Base-by-base conservation (phyloP, 2,797 vertebrate genomes). In the Phoxinus dragarum region DNA sequence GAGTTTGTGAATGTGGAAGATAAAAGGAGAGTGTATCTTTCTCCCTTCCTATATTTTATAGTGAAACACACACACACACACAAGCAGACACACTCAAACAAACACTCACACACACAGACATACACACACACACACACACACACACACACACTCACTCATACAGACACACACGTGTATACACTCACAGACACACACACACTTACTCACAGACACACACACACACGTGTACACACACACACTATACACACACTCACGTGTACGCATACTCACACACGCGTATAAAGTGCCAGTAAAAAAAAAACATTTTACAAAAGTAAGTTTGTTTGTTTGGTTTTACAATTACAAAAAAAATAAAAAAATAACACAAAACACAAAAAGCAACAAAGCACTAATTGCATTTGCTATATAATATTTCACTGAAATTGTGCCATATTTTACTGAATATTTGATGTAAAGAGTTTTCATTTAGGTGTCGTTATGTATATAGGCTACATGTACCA, bases 1-100 rank as follows among this genome's bases (percentile, higher is more conserved):
- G 56, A 83, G 71, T 44, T 75, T 75, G 56, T 52, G 72, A 47
- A 82, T 27, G 44, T 64, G 14, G 59, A 69, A 42, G 47, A 84
- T 84, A 67, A 77, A 40, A 52, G 47, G 36, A 54, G 21, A 67
- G 42, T 34, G 17, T 54, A 67, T 68, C 10, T 6, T 16, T 67
- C 34, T 54, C 5, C 16, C 16, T 44, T 27, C 38, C 34, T 49
- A 2, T 31, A 27, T 38, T 2, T 44, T 49, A 73, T 47, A 49
- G 71, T 49, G 52, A 36, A 36, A 14, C 47, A 36, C 61, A 17
- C 27, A 34, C 59, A 27, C 23, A 59, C 23, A 59, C 59, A 61
- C 56, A 61, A 10, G 27, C 54, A 23, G 21, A 54, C 52, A 52
- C 49, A 52, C 10, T 9, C 47, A 49, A 14, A 16, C 47, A 49